Percentiles rank a stretch among this genome's conserved stretches.
phyloP scores from a whole-genome alignment of 1,140 invertebrate genomes.

The Ridgeia piscesae region DNA sequence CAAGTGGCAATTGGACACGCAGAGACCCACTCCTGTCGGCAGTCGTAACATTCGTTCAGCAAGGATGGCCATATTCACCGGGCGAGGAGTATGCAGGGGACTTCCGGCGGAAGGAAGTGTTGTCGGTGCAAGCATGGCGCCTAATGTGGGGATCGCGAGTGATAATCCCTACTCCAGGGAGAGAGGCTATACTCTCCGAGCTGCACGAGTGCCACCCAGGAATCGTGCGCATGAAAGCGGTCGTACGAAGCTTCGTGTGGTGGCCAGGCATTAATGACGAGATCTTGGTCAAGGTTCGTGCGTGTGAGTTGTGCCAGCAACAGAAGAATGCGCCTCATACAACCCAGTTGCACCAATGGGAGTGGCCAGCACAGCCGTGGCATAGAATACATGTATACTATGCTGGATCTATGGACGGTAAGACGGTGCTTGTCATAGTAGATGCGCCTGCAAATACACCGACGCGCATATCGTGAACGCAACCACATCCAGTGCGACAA shows the following conservation, averaged over 20 bases:
- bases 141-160: neutral
- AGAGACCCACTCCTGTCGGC: neutral
- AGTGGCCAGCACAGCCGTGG: neutral
- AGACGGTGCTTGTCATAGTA: neutral
- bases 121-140: neutral
- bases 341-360: neutral
- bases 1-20: neutral
- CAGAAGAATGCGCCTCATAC: neutral
- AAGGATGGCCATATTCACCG: neutral
- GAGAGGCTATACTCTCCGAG: neutral
- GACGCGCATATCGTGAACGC: neutral
- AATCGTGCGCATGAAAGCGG: no score
- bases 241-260: no score
- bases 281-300: no score
- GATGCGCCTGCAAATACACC: neutral
- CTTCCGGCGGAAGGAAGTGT: no score
- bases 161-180: neutral
- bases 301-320: neutral
- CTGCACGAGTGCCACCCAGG: no score
- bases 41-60: neutral
- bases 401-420: neutral
- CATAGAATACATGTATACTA: neutral
- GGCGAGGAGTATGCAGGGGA: neutral
- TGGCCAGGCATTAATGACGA: no score
- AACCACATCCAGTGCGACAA: neutral